Conservation (phyloP, 2,797 vertebrate species). For the Limnodromus scolopaceus region DNA sequence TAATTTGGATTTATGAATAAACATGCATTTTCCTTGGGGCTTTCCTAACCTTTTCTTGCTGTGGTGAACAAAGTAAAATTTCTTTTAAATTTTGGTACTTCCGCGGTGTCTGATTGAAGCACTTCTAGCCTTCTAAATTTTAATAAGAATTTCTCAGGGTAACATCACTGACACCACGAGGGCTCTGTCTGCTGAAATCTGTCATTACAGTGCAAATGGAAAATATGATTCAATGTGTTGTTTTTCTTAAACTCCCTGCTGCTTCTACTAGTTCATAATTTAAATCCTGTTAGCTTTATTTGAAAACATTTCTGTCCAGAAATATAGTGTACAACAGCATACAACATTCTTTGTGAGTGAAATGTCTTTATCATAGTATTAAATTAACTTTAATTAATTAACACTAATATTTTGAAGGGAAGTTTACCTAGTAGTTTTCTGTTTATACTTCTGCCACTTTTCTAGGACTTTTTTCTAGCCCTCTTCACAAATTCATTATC, state of each 20-base stretch:
- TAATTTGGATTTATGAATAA: conserved; percentile 73
- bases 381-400: background rate
- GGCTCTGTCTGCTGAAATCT: conserved; percentile 50
- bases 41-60: conserved; percentile 51
- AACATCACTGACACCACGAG: conserved; percentile 35
- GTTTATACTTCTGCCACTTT: background rate
- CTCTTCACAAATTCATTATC: background rate
- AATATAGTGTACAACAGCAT: background rate
- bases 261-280: conserved; percentile 23
- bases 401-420: background rate
- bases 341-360: background rate
- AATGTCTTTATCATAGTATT: background rate
- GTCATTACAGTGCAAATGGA: conserved; percentile 52
- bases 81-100: conserved; percentile 24
- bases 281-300: conserved; percentile 13
- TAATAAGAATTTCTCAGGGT: conserved; percentile 38
- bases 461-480: background rate
- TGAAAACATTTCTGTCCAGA: conserved; percentile 51
- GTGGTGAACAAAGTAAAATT: conserved; percentile 3
- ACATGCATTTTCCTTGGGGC: conserved; percentile 49
- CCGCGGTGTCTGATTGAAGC: conserved; percentile 37
- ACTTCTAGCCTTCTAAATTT: conserved; percentile 62
- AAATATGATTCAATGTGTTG: conserved; percentile 35
- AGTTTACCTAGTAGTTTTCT: background rate
- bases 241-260: conserved; percentile 27